Conservation (phyloP, 2,113 vertebrate genomes). For the Neotoma lepida region DNA sequence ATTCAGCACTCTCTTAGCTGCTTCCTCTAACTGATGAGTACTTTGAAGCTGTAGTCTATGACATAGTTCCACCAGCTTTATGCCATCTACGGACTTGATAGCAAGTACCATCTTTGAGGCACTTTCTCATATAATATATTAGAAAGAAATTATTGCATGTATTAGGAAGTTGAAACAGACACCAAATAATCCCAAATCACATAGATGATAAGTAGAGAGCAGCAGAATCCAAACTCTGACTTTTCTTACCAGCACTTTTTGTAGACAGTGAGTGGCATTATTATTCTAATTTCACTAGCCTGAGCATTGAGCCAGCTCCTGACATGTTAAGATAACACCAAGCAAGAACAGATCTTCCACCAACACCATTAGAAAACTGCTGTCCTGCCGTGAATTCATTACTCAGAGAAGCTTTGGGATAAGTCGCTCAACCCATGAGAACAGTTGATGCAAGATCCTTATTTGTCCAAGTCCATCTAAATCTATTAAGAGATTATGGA, state of each 20-base stretch:
- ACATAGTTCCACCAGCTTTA: neutral
- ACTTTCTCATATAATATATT: neutral
- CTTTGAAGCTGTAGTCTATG: conserved; percentile 14
- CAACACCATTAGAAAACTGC: neutral
- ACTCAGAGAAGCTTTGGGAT: neutral
- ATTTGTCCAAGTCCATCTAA: neutral
- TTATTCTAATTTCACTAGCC: neutral
- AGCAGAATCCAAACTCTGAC: conserved; percentile 4
- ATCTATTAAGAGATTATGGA: neutral
- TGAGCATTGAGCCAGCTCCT: neutral
- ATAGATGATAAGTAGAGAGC: neutral
- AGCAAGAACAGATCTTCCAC: neutral
- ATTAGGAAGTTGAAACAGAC: conserved; percentile 59
- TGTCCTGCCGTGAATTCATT: neutral
- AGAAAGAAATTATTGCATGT: conserved; percentile 55
- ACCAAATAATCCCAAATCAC: conserved; percentile 19
- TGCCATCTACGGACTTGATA: neutral
- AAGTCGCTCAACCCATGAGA: neutral
- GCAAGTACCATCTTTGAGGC: neutral
- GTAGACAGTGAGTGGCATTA: neutral
- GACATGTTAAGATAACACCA: neutral
- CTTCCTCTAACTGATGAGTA: neutral
- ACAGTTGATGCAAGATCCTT: neutral
- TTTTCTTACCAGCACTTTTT: neutral
- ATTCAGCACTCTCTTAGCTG: neutral